Base-by-base conservation (phyloP, 2,797 vertebrate species). In the Amazona ochrocephala region DNA sequence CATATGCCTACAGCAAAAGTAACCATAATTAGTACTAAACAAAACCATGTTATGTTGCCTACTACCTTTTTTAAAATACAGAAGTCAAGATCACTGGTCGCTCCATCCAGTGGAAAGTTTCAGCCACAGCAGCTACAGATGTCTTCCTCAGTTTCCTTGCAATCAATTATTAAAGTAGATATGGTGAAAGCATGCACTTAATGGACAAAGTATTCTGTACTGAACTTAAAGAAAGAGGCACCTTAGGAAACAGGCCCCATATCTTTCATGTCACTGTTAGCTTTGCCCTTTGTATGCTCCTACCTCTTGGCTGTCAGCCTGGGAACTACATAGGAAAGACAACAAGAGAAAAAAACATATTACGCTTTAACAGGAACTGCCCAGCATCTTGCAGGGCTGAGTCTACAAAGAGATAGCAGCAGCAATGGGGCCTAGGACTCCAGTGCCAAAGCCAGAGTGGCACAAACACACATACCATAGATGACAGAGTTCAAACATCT, bases 1-100 rank as follows among this genome's bases (percentile, higher is more conserved):
- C 98, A 98, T 98, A 91, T 98, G 98, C 95, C 98, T 98, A 96
- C 60, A 97, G 94, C 22, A 92, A 79, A 92, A 94, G 70, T 27
- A 72, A 88, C 44, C 93, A 67, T 39, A 70, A 62, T 13, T 41
- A 4, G 73, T 68, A 84, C 74, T 70, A 73, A 94, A 94, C 34
- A 95, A 95, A 89, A 77, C 14, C 65, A 66, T 18, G 10, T 85
- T 48, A 66, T 7, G 11, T 48, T 77, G 23, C 74, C 50, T 74
- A 54, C 30, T 65, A 70, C 27, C 5, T 77, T 87, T 87, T 66
- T 39, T 66, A 94, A 93, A 95, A 79, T 12, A 71, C 42, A 67
- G 47, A 80, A 84, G 44, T 11, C 75, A 51, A 90, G 20, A 61
- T 41, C 13, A 54, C 29, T 54, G 30, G 5, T 56, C 61, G 27